Evolutionary conservation across 92 coral and sea anemone genomes (phyloP).

Genomic region (Epizoanthus scotinus): DNA sequence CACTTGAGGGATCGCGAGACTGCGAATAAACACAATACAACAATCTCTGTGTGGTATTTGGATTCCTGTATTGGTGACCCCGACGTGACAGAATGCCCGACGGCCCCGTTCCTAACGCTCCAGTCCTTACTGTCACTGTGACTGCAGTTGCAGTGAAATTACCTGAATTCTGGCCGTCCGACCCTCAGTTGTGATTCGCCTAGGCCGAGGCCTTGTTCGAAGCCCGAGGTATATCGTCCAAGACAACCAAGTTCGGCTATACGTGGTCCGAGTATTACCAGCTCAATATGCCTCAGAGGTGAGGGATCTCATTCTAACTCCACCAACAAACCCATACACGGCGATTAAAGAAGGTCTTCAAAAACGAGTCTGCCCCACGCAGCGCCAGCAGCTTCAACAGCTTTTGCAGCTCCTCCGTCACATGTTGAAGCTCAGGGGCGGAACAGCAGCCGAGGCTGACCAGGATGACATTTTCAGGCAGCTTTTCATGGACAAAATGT

Average conservation of each 20-base stretch:
- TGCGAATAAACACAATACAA: too few relatives aligned
- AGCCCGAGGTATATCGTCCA: constrained; percentile 43
- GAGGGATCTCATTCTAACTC: constrained; percentile 46
- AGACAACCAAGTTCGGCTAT: constrained; percentile 58
- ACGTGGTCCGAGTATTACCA: constrained; percentile 52
- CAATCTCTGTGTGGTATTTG: too few relatives aligned
- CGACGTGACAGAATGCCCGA: too few relatives aligned
- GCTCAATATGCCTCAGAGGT: constrained; percentile 62
- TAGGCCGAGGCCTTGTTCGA: constrained; percentile 46
- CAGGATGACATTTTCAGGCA: background rate
- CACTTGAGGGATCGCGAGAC: too few relatives aligned
- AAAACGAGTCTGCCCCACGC: constrained; percentile 41
- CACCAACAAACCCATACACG: constrained; percentile 31
- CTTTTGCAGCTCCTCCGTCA: constrained; percentile 49
- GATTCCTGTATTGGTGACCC: too few relatives aligned
- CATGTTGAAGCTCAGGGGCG: constrained; percentile 19
- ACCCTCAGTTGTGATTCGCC: constrained; percentile 30
- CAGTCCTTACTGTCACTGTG: too few relatives aligned
- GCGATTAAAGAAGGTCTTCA: constrained; percentile 32
- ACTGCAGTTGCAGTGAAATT: constrained; percentile 20
- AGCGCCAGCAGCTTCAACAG: constrained; percentile 53
- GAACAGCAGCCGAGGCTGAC: constrained; percentile 16
- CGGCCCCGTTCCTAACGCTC: too few relatives aligned
- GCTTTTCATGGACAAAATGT: too few relatives aligned
- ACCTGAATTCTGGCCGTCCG: constrained; percentile 29